Base-by-base conservation (phyloP, 2,888 invertebrate genomes). In the Clostera curtula region DNA sequence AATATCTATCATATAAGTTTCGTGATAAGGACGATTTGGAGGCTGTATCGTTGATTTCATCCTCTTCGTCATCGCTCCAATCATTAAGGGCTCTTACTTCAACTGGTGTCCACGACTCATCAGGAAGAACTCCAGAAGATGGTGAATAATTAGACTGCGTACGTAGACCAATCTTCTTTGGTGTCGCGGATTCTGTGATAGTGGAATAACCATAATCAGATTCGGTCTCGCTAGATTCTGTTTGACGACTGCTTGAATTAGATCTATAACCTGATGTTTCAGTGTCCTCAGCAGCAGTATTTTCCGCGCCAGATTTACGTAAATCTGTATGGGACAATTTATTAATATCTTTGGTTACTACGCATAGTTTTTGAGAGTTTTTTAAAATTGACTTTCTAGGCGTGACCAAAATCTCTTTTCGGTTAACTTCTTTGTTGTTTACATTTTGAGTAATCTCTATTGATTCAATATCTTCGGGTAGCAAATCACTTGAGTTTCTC, bases 201-300 rank as follows among this genome's bases (percentile, higher is more conserved):
- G 87, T 88, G 0, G 87, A 80, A 56, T 90, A 90, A 11, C 85
- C 86, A 45, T 87, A 87, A 44, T 88, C 88, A 9, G 86, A 88
- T 45, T 87, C 87, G n/a, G 74, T 75, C 47, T 84, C 86, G 57
- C 80, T 83, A 2, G 60, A 69, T 49, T 79, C 79, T 32, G 70
- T 68, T 26, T 72, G 71, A 9, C 75, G 68, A 43, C 77, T 74
- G 38, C 82, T 76, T 5, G 74, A 67, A 37, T 70, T 80, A 0
- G 87, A 86, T 45, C 83, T 72, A 39, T 88, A 88, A 1, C 87
- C 88, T 2, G 87, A 87, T 16, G 80, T 83, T 49, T 83, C 83
- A 8, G 83, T 79, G 31, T 82, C 84, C 29, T 79, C 83, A 9
- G 65, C 54, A 34, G 60, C 47, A 18, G 49, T 41, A 24, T 55